Base-by-base conservation (phyloP, 2,888 invertebrate genomes). In the Minunthozetes semirufus region DNA sequence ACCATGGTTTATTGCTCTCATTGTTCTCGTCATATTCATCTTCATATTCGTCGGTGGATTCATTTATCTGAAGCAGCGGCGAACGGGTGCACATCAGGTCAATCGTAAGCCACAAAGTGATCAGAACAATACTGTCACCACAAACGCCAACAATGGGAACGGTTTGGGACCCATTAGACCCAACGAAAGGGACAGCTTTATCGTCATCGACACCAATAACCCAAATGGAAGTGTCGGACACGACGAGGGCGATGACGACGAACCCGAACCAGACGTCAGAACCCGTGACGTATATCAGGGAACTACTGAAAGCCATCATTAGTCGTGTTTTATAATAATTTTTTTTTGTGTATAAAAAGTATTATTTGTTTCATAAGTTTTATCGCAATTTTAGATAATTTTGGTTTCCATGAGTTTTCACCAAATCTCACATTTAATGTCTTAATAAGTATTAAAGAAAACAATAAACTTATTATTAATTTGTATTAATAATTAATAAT, bases 161-260 rank as follows among this genome's bases (percentile, higher is more conserved):
- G n/a, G 19, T 50, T n/a, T n/a, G n/a, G n/a, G n/a, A n/a, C 50
- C 50, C n/a, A 56, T 13, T 2, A 22, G 22, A 22, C 61, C 61
- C 17, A 61, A 61, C 5, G 61, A 61, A 29, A 33, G 4, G 9
- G 27, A 61, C n/a, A 61, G 61, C 27, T 61, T 61, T n/a, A 33
- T 61, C n/a, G 33, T 61, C 15, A 15, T 9, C 22, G 61, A 27
- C 17, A n/a, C 17, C 61, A 33, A 15, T 33, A 3, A 15, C 25
- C 29, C 27, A 3, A 61, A 61, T 29, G 61, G 61, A 3, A 33
- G 29, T 29, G 29, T 61, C n/a, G 61, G 61, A 33, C 61, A 61
- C 61, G 61, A 61, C 33, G 61, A 61, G n/a, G 61, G 29, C 29
- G 61, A 61, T 29, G 61, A 61, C 27, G 4, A 17, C 29, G 61